These are phyloP conservation scores for Drosophila ochracea DNA, from an alignment of 2,888 invertebrate genomes.

Conservation along the genomic window DNA sequence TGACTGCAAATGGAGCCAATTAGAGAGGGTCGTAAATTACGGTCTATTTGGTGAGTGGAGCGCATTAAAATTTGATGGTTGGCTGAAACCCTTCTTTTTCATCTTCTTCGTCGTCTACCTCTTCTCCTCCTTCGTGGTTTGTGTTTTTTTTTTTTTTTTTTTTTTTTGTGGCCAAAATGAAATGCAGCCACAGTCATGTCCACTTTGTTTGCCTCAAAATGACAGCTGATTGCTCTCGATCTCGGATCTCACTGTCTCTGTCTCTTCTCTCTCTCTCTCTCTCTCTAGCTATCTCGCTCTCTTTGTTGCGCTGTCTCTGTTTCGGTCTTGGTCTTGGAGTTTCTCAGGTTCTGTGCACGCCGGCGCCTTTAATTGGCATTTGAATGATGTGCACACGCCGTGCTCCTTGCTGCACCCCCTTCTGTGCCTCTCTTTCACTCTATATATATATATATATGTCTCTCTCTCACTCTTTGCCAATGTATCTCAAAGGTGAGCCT, in stretches of 20 bases:
- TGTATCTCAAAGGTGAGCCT: background rate
- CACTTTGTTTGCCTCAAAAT: slow-evolving; percentile 81
- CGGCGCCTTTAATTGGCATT: slow-evolving; percentile 83
- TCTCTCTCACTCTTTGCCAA: background rate
- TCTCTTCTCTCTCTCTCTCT: too few relatives aligned
- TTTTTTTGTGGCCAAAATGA: slow-evolving; percentile 42
- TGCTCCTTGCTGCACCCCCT: slow-evolving; percentile 29
- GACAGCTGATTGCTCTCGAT: slow-evolving; percentile 76
- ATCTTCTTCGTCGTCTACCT: background rate
- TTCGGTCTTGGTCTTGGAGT: slow-evolving; percentile 32
- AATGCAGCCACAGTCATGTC: slow-evolving; percentile 70
- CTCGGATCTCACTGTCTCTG: slow-evolving; percentile 16
- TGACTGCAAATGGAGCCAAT: slow-evolving; percentile 35
- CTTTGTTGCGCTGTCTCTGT: background rate
- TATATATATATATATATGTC: background rate
- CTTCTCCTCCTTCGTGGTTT: background rate
- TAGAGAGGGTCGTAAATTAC: slow-evolving; percentile 35
- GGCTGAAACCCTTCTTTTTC: slow-evolving; percentile 52
- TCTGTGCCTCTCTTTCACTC: background rate
- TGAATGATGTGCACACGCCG: slow-evolving; percentile 80
- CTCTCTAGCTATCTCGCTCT: background rate
- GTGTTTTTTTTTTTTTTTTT: background rate
- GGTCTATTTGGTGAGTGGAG: slow-evolving; percentile 47
- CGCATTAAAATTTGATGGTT: slow-evolving; percentile 49
- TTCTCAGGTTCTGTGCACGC: slow-evolving; percentile 74